Evolutionary conservation across 2,888 invertebrate genomes (phyloP).

Genomic region (Spicauda simplicius): DNA sequence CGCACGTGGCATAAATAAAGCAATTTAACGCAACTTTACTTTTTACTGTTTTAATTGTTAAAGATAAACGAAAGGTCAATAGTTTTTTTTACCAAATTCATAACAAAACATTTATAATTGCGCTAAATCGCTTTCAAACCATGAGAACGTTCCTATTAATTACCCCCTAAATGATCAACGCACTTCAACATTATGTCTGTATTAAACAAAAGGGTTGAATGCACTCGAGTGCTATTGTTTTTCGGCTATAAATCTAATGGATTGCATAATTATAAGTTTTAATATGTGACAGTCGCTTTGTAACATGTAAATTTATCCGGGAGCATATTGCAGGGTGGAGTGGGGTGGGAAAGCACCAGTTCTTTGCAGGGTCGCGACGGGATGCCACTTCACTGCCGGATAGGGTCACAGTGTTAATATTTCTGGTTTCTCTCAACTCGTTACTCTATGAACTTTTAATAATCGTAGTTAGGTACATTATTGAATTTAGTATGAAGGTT

Average conservation of each 20-base stretch:
- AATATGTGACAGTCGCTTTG: slow-evolving; percentile 81
- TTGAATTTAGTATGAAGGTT: too few species aligned
- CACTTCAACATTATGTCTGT: slow-evolving; percentile 57
- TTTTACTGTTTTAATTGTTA: slow-evolving; percentile 6
- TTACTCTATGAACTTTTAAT: not conserved
- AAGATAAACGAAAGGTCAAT: slow-evolving; percentile 51
- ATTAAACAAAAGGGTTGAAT: slow-evolving; percentile 72
- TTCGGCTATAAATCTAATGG: slow-evolving; percentile 79
- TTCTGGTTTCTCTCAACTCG: slow-evolving; percentile 13
- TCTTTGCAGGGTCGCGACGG: slow-evolving; percentile 72
- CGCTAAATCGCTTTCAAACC: slow-evolving; percentile 55
- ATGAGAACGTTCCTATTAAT: slow-evolving; percentile 81
- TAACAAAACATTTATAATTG: slow-evolving; percentile 68
- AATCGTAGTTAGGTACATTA: too few species aligned
- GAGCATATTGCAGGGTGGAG: slow-evolving; percentile 61
- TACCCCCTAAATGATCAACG: slow-evolving; percentile 77
- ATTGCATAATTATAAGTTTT: slow-evolving; percentile 79
- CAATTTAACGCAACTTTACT: not conserved
- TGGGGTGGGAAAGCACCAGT: slow-evolving; percentile 71
- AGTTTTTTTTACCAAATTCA: slow-evolving; percentile 53
- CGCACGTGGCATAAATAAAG: not conserved
- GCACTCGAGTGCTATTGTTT: slow-evolving; percentile 71
- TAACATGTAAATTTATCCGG: slow-evolving; percentile 75
- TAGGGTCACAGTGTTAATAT: slow-evolving; percentile 50
- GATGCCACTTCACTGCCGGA: slow-evolving; percentile 66